These are phyloP conservation scores for Proterorhinus semilunaris DNA, from an alignment of 2,113 vertebrate genomes.

Conservation along the genomic window DNA sequence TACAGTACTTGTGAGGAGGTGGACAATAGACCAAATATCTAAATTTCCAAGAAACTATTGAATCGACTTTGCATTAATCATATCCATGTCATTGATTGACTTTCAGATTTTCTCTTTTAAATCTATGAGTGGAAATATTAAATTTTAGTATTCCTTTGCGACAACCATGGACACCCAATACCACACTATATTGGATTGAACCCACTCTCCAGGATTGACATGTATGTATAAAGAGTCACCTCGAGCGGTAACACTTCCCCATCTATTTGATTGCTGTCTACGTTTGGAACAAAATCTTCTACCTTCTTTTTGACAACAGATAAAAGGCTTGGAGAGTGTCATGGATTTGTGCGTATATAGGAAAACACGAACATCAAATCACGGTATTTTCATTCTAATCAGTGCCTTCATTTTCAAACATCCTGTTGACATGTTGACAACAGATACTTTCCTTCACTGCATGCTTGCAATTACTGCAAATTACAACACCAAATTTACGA, in stretches of 20 bases:
- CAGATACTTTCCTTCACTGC: conserved; percentile 8
- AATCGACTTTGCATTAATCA: too few relatives aligned
- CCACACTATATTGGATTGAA: neutral
- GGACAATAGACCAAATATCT: neutral
- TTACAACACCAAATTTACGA: neutral
- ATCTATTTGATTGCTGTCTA: conserved; percentile 1
- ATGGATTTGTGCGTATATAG: neutral
- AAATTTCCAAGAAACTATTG: too few relatives aligned
- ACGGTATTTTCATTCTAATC: neutral
- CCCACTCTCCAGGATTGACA: conserved; percentile 3
- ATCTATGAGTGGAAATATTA: too few relatives aligned
- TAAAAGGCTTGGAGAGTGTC: neutral
- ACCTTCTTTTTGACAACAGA: neutral
- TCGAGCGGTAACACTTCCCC: neutral
- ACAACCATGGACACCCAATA: neutral
- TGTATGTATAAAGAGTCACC: neutral
- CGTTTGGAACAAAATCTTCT: neutral
- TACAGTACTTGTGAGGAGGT: neutral
- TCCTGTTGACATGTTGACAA: conserved; percentile 14
- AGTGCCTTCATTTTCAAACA: neutral
- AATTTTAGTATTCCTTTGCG: neutral
- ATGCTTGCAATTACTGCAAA: conserved; percentile 1
- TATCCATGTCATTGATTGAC: too few relatives aligned
- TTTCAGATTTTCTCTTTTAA: too few relatives aligned
- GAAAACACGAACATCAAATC: neutral